These are phyloP conservation scores for Lithophane semibrunnea DNA, from an alignment of 2,888 invertebrate genomes.

Conservation along the genomic window DNA sequence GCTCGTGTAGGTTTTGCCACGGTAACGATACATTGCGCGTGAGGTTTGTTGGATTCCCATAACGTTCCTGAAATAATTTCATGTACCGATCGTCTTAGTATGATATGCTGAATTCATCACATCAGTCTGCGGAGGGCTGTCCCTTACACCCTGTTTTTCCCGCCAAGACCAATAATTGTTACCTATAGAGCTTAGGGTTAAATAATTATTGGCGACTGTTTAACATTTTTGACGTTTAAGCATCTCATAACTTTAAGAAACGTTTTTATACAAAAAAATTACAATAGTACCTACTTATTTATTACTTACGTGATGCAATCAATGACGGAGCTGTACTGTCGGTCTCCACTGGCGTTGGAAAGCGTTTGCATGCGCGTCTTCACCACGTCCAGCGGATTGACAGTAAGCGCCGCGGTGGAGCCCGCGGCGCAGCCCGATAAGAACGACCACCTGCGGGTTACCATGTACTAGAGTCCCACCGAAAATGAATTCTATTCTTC, in stretches of 20 bases:
- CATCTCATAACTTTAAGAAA: too few species aligned
- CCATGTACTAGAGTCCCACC: not conserved
- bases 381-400: constrained; percentile 99
- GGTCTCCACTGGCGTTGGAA: constrained; percentile 96
- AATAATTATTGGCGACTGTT: not conserved
- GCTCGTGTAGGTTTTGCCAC: too few species aligned
- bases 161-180: not conserved
- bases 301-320: constrained; percentile 96
- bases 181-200: not conserved
- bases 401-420: constrained; percentile 95
- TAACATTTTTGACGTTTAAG: not conserved
- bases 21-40: too few species aligned
- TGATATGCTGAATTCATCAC: too few species aligned
- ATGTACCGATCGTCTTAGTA: too few species aligned
- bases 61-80: too few species aligned
- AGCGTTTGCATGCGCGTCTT: constrained; percentile 99
- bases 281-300: not conserved
- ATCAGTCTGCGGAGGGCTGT: too few species aligned
- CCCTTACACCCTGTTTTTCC: not conserved
- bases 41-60: too few species aligned
- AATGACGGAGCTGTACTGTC: constrained; percentile 95
- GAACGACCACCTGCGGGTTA: constrained; percentile 95
- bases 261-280: not conserved
- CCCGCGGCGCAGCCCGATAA: constrained; percentile 97
- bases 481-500: too few species aligned